phyloP scores from a whole-genome alignment of 2,888 invertebrate genomes.

The Celastrina argiolus region DNA sequence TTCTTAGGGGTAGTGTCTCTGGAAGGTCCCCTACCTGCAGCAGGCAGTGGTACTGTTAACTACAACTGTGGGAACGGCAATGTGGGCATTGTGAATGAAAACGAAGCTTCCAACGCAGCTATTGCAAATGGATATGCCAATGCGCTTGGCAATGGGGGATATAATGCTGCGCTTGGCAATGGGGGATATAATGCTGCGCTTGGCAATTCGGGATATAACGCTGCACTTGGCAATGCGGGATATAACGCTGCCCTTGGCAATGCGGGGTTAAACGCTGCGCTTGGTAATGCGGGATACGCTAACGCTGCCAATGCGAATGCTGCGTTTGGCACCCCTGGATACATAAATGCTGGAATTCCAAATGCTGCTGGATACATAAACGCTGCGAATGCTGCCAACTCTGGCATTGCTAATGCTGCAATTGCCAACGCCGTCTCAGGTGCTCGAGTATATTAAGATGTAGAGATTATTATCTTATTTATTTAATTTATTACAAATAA shows the following conservation, averaged over 20 bases:
- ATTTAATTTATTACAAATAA: slow-evolving; percentile 5
- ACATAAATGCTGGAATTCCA: background rate
- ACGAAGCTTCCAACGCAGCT: background rate
- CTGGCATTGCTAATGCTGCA: no score
- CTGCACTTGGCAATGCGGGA: background rate
- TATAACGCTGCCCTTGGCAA: background rate
- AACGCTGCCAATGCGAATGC: background rate
- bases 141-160: background rate
- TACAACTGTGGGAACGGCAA: slow-evolving; percentile 32
- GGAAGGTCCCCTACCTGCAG: slow-evolving; percentile 40
- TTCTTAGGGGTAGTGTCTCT: slow-evolving; percentile 40
- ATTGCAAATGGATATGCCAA: background rate
- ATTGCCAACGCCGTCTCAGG: background rate
- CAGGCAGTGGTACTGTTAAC: slow-evolving; percentile 41
- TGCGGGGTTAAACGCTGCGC: background rate
- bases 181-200: background rate
- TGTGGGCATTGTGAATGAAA: slow-evolving; percentile 19
- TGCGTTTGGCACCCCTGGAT: background rate
- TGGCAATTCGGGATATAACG: background rate
- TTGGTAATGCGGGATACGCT: background rate
- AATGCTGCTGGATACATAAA: background rate
- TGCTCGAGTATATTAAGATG: background rate
- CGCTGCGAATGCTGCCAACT: no score
- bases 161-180: background rate
- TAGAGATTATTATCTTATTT: background rate